Base-by-base conservation (phyloP, 2,113 vertebrate species). In the Protomyctophum bolini region DNA sequence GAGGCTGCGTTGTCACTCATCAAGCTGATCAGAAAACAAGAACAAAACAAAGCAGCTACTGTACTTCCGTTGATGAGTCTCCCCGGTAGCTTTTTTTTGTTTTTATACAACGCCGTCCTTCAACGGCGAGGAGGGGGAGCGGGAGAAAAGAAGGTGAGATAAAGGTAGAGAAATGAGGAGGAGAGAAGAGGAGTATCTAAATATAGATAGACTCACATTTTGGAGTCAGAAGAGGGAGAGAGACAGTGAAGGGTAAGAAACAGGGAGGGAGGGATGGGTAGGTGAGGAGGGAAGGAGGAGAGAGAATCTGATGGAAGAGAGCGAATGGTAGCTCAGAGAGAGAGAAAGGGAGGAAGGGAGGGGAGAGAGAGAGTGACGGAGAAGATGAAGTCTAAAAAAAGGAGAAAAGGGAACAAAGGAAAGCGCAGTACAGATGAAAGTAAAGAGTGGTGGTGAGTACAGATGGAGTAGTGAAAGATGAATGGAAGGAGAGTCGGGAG, bases 131-230 rank as follows among this genome's bases (percentile, higher is more conserved):
- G 61, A 59, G 15, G 52, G 58, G 58, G 79, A 6, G 33, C 5
- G 66, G 76, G 57, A 58, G 48, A 8, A n/a, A 74, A 79, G 66
- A 79, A 82, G 79, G 77, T 84, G 74, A 87, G 84, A 90, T 89
- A 84, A 90, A 92, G 85, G 81, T 70, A 86, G 70, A 77, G 72
- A 73, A 86, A 88, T 88, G 83, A 89, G 90, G 84, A 79, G 81
- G 84, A 88, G 87, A 86, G 83, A 74, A 87, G 79, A 83, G 79
- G 80, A 86, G 80, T 73, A 79, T 84, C 91, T 92, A 92, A 90
- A 92, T 91, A 87, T 91, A 90, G 91, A 89, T 72, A 83, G 76
- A 64, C 79, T 83, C 64, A 46, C 75, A 77, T 87, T 89, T 83
- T 81, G 77, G 81, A 89, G 80, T 88, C 83, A 79, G 80, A 78